A percentile compares a stretch with the other conserved stretches of the same genome.
phyloP scores from a whole-genome alignment of 2,797 vertebrate species.

The Arnoldichthys spilopterus region DNA sequence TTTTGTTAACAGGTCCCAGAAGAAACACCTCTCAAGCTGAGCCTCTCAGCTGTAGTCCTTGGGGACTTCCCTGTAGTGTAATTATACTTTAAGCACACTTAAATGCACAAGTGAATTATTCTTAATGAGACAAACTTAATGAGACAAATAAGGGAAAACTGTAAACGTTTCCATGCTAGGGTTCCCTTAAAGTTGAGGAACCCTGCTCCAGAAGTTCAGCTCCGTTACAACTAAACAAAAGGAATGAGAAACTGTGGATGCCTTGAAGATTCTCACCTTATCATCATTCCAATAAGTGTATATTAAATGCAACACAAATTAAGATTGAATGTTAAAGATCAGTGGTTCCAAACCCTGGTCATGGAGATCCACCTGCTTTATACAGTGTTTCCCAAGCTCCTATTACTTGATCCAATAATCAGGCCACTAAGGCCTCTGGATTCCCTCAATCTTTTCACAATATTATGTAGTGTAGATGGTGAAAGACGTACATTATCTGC shows the following conservation, averaged over 20 bases:
- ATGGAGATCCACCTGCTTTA: too few species aligned
- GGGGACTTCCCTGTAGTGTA: constrained; percentile 4
- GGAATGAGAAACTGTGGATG: not conserved
- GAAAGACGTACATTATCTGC: too few species aligned
- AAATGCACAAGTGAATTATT: constrained; percentile 11
- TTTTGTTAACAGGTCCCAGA: not conserved
- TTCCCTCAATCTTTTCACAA: too few species aligned
- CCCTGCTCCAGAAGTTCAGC: not conserved
- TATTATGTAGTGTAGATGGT: too few species aligned
- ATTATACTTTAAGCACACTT: not conserved
- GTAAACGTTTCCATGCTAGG: not conserved
- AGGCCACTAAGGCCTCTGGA: too few species aligned
- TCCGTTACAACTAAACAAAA: not conserved
- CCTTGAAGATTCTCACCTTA: too few species aligned
- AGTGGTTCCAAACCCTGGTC: too few species aligned
- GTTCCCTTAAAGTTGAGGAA: not conserved
- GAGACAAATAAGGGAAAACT: not conserved
- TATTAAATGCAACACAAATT: not conserved
- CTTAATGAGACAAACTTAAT: not conserved
- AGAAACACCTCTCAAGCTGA: not conserved
- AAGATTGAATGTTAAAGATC: too few species aligned
- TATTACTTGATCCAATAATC: too few species aligned
- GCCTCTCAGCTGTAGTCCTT: not conserved
- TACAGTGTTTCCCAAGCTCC: too few species aligned
- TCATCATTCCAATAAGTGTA: not conserved